Conservation (phyloP, 2,888 invertebrate species). For the Ganaspis brasiliensis region DNA sequence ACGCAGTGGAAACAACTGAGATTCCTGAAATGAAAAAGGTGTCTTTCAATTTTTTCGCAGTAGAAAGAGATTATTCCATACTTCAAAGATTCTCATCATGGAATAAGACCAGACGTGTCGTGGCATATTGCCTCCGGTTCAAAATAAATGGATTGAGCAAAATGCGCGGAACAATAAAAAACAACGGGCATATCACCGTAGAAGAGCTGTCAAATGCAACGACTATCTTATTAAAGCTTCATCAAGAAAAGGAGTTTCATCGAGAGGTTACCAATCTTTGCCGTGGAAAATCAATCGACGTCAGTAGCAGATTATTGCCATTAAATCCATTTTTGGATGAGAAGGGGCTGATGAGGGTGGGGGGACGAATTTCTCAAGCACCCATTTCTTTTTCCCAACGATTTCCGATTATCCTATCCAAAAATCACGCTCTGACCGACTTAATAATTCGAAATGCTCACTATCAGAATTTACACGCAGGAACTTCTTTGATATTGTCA, state of each 20-base stretch:
- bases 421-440: conserved; percentile 36
- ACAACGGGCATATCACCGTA: conserved; percentile 52
- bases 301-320: not conserved
- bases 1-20: not conserved
- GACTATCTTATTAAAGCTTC: conserved; percentile 17
- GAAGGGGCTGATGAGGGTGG: conserved; percentile 37
- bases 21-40: conserved; percentile 23
- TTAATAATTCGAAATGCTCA: conserved; percentile 45
- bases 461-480: conserved; percentile 49
- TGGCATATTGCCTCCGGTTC: conserved; percentile 39
- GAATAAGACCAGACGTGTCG: conserved; percentile 22
- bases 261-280: conserved; percentile 41
- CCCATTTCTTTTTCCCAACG: conserved; percentile 15
- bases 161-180: conserved; percentile 46
- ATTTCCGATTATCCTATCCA: conserved; percentile 44
- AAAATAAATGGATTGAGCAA: conserved; percentile 21
- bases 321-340: conserved; percentile 45
- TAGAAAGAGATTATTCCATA: not conserved
- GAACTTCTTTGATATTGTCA: conserved; percentile 44
- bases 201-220: conserved; percentile 4
- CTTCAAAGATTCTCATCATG: conserved; percentile 29
- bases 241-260: conserved; percentile 34
- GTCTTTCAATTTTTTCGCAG: not conserved
- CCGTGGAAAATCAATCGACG: conserved; percentile 10
- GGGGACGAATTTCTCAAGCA: conserved; percentile 43